phyloP scores from a whole-genome alignment of 2,113 vertebrate species.

The Asarcornis scutulata region DNA sequence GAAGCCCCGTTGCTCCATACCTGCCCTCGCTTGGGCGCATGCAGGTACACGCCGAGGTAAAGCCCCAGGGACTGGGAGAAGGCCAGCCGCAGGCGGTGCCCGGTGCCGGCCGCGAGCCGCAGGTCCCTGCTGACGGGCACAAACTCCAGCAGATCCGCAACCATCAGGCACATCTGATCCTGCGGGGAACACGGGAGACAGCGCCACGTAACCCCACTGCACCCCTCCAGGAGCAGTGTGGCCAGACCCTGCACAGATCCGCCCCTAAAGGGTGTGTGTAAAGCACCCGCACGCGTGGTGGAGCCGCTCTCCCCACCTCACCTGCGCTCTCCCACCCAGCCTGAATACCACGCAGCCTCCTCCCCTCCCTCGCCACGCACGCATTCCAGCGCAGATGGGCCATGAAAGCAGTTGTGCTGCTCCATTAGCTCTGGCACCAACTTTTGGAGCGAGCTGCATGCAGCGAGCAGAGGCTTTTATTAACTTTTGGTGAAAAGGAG shows the following conservation, averaged over 20 bases:
- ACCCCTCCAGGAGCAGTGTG: not conserved
- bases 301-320: not conserved
- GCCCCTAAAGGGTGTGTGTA: not conserved
- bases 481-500: not conserved
- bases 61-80: slow-evolving; percentile 86
- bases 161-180: slow-evolving; percentile 93
- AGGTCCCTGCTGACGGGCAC: slow-evolving; percentile 85
- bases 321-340: not conserved
- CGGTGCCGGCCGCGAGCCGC: slow-evolving; percentile 76
- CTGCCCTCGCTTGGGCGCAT: slow-evolving; percentile 84
- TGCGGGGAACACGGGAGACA: slow-evolving; percentile 10
- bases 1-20: slow-evolving; percentile 19
- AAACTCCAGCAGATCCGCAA: slow-evolving; percentile 89
- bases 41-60: slow-evolving; percentile 87
- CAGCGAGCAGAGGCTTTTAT: not conserved
- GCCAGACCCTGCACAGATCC: not conserved
- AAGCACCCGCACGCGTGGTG: fast-evolving
- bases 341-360: not conserved
- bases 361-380: not conserved
- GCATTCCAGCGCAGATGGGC: slow-evolving; percentile 39
- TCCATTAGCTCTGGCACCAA: not conserved
- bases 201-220: too few species aligned
- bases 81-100: slow-evolving; percentile 85
- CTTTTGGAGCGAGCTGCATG: not conserved
- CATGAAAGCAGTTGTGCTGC: not conserved